Evolutionary conservation across 2,797 vertebrate genomes (phyloP), one percentile per base, ranked within the genome.

Genomic region (Zenarchopterus dispar): DNA sequence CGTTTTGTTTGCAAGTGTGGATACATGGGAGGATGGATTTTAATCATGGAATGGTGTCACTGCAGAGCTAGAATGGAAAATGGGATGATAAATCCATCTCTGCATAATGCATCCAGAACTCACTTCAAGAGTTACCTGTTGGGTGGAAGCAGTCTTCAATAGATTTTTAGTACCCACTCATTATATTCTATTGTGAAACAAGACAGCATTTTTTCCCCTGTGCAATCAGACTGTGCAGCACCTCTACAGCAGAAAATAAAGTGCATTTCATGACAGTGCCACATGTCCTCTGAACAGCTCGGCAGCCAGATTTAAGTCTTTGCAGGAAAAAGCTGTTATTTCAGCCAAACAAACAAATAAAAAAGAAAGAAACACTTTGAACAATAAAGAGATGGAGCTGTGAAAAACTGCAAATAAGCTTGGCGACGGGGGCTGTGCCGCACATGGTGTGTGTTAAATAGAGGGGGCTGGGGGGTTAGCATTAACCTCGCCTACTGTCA

Each of bases 401-500:
- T 74, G 63, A 63, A 85, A 70, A 64, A 62, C 67, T 75, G 69
- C 62, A 85, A 85, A 85, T 84, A 69, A 73, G 77, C 71, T 59
- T 4, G 33, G 55, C 66, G 54, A 66, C 56, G 2, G 75, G 67
- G 66, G 78, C 81, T 60, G 72, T 11, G 62, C 77, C 21, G 55
- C 70, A 28, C 84, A 84, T 13, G 83, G 79, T 79, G 82, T 51
- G 84, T 80, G 71, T 80, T 84, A 87, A 88, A 88, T 71, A 68
- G 73, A 74, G 76, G 67, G 53, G 50, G 71, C 70, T 4, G 28
- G 28, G 28, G 28, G 28, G 2, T 3, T 81, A 71, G 73, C 66
- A 75, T 84, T 88, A 89, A 89, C 88, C 87, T 88, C 78, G 13
- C 70, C 81, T 80, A 66, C 74, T 78, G 85, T 74, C 85, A 85